Evolutionary conservation across 2,888 invertebrate genomes (phyloP).

Genomic region (Lomographa bimaculata): DNA sequence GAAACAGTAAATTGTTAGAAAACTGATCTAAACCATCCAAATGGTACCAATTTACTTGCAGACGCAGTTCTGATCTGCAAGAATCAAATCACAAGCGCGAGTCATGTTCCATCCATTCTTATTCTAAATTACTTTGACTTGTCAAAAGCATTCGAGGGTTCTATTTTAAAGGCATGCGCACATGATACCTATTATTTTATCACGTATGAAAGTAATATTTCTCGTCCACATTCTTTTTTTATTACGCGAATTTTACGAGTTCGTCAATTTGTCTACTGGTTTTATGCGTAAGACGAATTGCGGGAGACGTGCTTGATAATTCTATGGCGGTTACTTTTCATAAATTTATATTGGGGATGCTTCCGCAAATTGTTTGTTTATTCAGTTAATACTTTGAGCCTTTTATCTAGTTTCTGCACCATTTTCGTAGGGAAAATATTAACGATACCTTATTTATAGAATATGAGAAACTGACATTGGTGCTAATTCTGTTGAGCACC

Average conservation of each 20-base stretch:
- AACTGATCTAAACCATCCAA: slow-evolving; percentile 1
- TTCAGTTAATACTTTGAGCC: slow-evolving; percentile 3
- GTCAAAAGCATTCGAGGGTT: slow-evolving; percentile 61
- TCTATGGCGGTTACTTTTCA: slow-evolving; percentile 12
- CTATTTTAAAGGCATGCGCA: slow-evolving; percentile 54
- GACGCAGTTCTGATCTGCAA: slow-evolving; percentile 18
- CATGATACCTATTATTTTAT: slow-evolving; percentile 61
- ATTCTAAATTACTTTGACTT: slow-evolving; percentile 58
- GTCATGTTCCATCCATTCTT: slow-evolving; percentile 61
- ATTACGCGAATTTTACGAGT: slow-evolving; percentile 43
- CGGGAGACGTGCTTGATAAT: slow-evolving; percentile 21
- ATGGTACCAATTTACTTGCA: slow-evolving; percentile 12
- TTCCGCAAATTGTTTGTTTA: slow-evolving; percentile 6
- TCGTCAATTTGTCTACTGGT: slow-evolving; percentile 39
- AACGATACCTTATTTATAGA: too few relatives aligned
- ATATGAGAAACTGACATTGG: too few relatives aligned
- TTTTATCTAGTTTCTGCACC: too few relatives aligned
- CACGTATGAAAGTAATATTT: slow-evolving; percentile 63
- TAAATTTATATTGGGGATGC: slow-evolving; percentile 12
- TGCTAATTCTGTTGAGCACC: too few relatives aligned
- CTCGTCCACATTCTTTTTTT: slow-evolving; percentile 41
- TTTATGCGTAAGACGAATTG: slow-evolving; percentile 22
- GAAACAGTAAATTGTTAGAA: neutral
- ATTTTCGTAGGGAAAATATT: too few relatives aligned
- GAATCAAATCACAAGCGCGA: slow-evolving; percentile 28